These are phyloP conservation scores for Numenius arquata DNA, from an alignment of 2,113 vertebrate genomes.

Conservation along the genomic window DNA sequence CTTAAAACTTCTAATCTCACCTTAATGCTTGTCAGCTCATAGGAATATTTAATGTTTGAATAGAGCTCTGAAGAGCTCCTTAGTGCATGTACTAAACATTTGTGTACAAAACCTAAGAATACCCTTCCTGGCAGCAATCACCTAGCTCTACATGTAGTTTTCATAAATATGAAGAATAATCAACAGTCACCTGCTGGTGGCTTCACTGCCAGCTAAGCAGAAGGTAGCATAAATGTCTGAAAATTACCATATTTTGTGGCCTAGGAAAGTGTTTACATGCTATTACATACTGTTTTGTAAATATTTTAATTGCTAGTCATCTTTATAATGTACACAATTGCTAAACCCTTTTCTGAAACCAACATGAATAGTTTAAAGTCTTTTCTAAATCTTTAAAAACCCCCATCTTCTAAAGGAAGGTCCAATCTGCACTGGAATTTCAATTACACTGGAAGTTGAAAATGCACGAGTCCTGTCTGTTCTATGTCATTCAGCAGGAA, in stretches of 20 bases:
- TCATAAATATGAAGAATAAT: background rate
- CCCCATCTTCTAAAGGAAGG: background rate
- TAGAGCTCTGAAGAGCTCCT: background rate
- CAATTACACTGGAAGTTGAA: background rate
- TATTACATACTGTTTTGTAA: background rate
- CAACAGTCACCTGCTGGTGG: background rate
- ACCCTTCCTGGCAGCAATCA: background rate
- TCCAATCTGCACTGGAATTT: background rate
- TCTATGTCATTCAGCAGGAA: background rate
- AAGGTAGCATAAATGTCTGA: background rate
- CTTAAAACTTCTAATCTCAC: background rate
- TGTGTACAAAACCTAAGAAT: background rate
- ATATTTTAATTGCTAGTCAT: background rate
- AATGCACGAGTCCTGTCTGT: background rate
- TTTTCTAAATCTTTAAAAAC: background rate
- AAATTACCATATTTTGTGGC: background rate
- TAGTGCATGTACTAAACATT: background rate
- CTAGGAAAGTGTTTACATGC: background rate
- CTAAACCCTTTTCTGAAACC: background rate
- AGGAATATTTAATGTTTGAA: background rate
- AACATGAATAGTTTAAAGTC: background rate
- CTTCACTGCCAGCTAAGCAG: slow-evolving; percentile 6
- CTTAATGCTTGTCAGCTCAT: background rate
- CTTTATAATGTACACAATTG: background rate
- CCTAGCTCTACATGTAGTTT: background rate